Base-by-base conservation (phyloP, 2,888 invertebrate genomes). In the Auanema sp. region DNA sequence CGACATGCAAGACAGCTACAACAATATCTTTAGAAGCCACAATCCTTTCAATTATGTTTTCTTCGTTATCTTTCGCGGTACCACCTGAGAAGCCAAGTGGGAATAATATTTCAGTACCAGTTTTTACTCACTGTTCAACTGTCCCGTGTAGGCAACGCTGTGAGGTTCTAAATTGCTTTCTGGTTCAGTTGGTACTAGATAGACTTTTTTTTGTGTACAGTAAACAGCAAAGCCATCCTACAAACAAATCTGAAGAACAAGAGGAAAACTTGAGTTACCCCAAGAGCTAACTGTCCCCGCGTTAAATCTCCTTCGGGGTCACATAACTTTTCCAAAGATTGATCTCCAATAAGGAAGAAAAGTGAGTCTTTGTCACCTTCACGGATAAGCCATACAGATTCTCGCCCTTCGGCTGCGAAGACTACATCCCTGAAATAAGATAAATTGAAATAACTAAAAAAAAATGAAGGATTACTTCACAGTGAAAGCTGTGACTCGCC, bases 1-100 rank as follows among this genome's bases (percentile, higher is more conserved):
- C 72, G 42, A 65, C 60, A 14, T 12, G 42, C n/a, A 66, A 44
- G 1, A 65, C 42, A 16, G 65, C 68, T 1, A 59, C 66, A 14
- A 72, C 51, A 24, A 18, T 63, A 24, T 60, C 61, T 16, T 55
- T 63, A 24, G 61, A 64, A 3, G 59, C 56, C 3, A 61, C 54
- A 47, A 70, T 16, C 6, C 64, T 54, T 1, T 60, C 63, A 58
- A 72, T 68, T 25, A 55, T 18, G 40, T 61, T 53, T 12, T 61
- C 55, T 10, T 44, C 61, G 33, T 61, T 61, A n/a, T 61, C 47
- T 1, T 54, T 55, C 5, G 23, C 47, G 11, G 61, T 44, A 14
- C 44, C 10, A 0, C 54, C 61, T 61, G 18, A 18, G 42, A 54
- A 23, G 3, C 23, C 14, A 33, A n/a, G n/a, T n/a, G n/a, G n/a